phyloP scores from a whole-genome alignment of 2,113 vertebrate genomes.

The Nerophis lumbriciformis region DNA sequence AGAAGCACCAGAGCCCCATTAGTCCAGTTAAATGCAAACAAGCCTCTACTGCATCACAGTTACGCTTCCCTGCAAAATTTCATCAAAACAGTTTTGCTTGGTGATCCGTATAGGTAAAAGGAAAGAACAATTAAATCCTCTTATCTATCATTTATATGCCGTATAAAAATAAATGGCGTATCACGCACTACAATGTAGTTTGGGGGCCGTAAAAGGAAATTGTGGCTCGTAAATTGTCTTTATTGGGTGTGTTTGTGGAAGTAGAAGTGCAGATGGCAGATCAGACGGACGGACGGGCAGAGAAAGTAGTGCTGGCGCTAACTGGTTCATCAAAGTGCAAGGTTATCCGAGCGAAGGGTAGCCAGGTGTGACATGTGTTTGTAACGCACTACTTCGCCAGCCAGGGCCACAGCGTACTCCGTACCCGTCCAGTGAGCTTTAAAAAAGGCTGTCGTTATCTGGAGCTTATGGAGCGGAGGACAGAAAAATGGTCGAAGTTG shows the following conservation, averaged over 20 bases:
- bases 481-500: neutral
- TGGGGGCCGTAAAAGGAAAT: constrained; percentile 1
- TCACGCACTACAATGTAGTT: neutral
- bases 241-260: constrained; percentile 1
- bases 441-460: constrained; percentile 34
- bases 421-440: constrained; percentile 26
- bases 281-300: no score
- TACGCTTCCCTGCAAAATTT: neutral
- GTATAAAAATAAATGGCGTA: neutral
- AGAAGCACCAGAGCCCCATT: neutral
- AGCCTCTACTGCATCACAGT: neutral
- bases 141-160: neutral
- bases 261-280: no score
- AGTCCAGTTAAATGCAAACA: neutral
- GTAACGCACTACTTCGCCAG: constrained; percentile 43
- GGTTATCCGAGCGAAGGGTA: constrained; percentile 15
- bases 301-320: no score
- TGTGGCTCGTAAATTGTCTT: constrained; percentile 2
- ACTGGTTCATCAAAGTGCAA: neutral
- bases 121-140: neutral
- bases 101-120: neutral
- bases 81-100: neutral
- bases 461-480: neutral
- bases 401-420: constrained; percentile 30
- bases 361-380: constrained; percentile 48